A percentile compares a stretch with the other conserved stretches of the same genome.
Evolutionary conservation across 2,888 invertebrate species (phyloP).

Genomic region (Caradrina clavipalpis): DNA sequence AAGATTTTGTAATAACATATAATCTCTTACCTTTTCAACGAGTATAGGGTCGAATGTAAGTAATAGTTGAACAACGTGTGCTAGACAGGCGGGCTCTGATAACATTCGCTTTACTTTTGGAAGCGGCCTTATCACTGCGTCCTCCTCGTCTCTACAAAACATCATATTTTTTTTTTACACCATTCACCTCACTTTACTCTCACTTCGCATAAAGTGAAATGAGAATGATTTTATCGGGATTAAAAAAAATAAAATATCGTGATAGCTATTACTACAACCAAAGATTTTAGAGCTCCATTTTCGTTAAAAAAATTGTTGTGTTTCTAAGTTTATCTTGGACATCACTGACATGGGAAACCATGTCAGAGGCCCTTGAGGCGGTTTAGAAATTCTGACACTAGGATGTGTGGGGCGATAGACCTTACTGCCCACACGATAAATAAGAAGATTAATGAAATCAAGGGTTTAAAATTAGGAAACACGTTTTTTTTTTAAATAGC

Average conservation of each 20-base stretch:
- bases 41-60: slow-evolving; percentile 99
- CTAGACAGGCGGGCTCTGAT: slow-evolving; percentile 96
- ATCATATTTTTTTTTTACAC: too few species aligned
- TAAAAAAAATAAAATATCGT: too few species aligned
- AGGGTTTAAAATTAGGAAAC: background rate
- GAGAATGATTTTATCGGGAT: background rate
- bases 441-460: background rate
- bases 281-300: background rate
- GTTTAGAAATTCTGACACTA: too few species aligned
- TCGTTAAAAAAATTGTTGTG: too few species aligned
- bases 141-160: slow-evolving; percentile 94
- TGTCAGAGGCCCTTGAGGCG: too few species aligned
- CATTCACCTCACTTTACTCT: background rate
- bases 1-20: too few species aligned
- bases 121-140: slow-evolving; percentile 98
- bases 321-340: too few species aligned
- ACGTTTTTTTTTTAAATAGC: background rate
- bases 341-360: too few species aligned
- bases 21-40: slow-evolving; percentile 94
- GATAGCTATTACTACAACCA: too few species aligned
- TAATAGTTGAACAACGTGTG: slow-evolving; percentile 98
- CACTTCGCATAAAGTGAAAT: background rate
- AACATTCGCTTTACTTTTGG: slow-evolving; percentile 97
- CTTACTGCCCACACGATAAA: too few species aligned
- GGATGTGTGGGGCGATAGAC: too few species aligned